Base-by-base conservation (phyloP, 2,797 vertebrate genomes). In the Cottoperca gobio region DNA sequence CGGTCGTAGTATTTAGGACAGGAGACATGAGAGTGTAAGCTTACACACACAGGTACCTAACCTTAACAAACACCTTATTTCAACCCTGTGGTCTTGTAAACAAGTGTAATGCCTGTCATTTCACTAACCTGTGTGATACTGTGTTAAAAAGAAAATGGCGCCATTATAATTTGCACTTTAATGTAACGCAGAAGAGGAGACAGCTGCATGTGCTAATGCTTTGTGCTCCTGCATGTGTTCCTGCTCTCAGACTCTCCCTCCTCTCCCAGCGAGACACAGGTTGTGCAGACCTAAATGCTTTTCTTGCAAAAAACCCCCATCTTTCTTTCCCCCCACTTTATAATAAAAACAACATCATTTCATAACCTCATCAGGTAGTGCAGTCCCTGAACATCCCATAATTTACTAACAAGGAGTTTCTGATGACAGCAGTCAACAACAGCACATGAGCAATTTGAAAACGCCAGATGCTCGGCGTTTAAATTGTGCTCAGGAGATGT, bases 391-490 rank as follows among this genome's bases (percentile, higher is more conserved):
- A 79, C 73, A 59, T 64, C 43, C 58, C 8, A 1, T 21, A 59
- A 74, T 89, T 67, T 80, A 70, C 82, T 68, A 89, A 88, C 83
- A 68, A 76, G 68, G 66, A 74, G 54, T 33, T 87, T 73, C 48
- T 69, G 58, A 81, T 82, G 82, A 78, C 73, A 81, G 67, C 64
- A 81, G 77, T 85, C 68, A 69, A 79, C 63, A 59, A 63, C 68
- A 79, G 73, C 70, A 73, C 67, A 80, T 81, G 79, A 78, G 70
- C 79, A 83, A 78, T 86, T 80, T 86, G n/a, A 78, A 86, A 69
- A 59, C 49, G 76, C 85, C 90, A 92, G 90, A 91, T 93, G 90
- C 74, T 92, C 66, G 0, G 8, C 9, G 9, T 71, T 85, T 60
- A 65, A 82, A 84, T 76, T 66, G 40, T 54, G 71, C 87, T 85